phyloP scores from a whole-genome alignment of 2,113 vertebrate genomes.

The Zosterops hypoxanthus region DNA sequence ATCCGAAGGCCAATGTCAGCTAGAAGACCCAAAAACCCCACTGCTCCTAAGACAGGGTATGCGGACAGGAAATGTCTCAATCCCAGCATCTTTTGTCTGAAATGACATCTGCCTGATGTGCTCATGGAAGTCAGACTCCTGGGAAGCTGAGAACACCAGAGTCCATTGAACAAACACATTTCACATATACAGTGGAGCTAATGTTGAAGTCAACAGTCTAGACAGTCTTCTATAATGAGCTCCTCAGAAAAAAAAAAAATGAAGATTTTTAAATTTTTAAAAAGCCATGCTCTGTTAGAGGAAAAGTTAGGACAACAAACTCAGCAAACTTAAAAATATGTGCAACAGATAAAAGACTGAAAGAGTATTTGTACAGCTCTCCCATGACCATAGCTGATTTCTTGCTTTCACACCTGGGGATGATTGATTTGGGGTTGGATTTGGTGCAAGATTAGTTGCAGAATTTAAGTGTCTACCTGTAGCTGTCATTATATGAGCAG shows the following conservation, averaged over 20 bases:
- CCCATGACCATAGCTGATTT: not conserved
- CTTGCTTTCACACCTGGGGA: not conserved
- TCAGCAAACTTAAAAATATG: not conserved
- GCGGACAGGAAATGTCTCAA: not conserved
- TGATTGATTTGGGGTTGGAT: not conserved
- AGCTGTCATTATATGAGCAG: not conserved
- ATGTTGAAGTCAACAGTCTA: not conserved
- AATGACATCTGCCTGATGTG: not conserved
- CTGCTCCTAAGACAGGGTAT: not conserved
- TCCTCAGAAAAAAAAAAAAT: not conserved
- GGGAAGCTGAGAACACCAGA: not conserved
- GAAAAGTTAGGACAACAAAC: not conserved
- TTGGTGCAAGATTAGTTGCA: not conserved
- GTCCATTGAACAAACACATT: not conserved
- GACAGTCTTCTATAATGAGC: not conserved
- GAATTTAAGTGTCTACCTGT: not conserved
- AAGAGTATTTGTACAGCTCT: not conserved
- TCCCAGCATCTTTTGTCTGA: not conserved
- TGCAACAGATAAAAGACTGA: not conserved
- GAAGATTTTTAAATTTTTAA: not conserved
- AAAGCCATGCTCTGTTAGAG: not conserved
- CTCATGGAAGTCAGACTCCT: not conserved
- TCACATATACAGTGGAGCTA: too few species aligned
- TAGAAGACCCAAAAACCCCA: not conserved
- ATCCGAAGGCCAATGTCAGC: not conserved